Evolutionary conservation across 2,113 vertebrate genomes (phyloP), one percentile per base, ranked within the genome.

Genomic region (Ophiodon elongatus): DNA sequence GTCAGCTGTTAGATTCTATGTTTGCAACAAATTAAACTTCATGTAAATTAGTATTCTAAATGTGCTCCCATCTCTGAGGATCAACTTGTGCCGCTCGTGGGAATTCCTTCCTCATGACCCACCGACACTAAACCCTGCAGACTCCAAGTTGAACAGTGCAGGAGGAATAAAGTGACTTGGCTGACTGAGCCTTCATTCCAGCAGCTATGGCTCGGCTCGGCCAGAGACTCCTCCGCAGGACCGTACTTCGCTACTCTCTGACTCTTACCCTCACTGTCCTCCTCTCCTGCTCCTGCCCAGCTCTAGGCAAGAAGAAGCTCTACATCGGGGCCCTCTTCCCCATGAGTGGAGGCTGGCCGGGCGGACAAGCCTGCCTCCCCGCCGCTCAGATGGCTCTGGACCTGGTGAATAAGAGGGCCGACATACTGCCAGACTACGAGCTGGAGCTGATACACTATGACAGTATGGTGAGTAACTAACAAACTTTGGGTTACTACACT

Each of bases 291-390:
- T 91, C 91, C 86, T 91, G 92, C 78, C 84, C 82, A 73, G 91
- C 93, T 91, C 84, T 94, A 94, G 96, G 96, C 83, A 97, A 97
- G 92, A 96, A 96, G 91, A 96, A 96, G 63, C 96, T 97, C 84
- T 96, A 97, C 94, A 97, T 97, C 79, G 96, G 97, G 66, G 97
- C 96, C 63, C 95, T 97, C 79, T 97, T 97, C 89, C 97, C 97
- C 62, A 97, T 97, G 97, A 97, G 96, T 69, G 96, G 97, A 57
- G 97, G 96, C 81, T 97, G 97, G 97, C 97, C 97, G 0, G 97
- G 97, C 6, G 96, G 97, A 66, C 97, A 97, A 90, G 97, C 96
- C 37, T 97, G 97, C 87, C 95, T 97, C 35, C 97, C 97, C 4
- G 91, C 97, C 21, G 96, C 96, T 77, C 95, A 96, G 91, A 97